Conservation (phyloP, 2,888 invertebrate genomes). For the Yponomeuta cagnagella region DNA sequence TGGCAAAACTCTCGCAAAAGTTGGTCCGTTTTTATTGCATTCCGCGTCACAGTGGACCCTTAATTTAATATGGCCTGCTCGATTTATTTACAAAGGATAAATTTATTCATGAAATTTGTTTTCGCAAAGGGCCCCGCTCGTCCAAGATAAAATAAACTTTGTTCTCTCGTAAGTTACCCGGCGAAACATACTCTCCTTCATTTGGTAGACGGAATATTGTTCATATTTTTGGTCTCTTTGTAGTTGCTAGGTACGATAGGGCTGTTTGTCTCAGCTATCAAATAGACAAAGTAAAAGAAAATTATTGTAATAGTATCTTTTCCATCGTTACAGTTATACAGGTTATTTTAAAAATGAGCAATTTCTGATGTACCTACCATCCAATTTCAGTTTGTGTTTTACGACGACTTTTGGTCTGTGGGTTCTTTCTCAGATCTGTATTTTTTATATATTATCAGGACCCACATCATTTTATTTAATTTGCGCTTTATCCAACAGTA, state of each 20-base stretch:
- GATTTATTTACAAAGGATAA: slow-evolving; percentile 74
- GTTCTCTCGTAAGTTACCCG: slow-evolving; percentile 52
- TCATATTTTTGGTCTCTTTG: slow-evolving; percentile 12
- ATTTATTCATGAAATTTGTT: slow-evolving; percentile 75
- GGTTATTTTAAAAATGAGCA: no score
- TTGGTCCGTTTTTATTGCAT: slow-evolving; percentile 44
- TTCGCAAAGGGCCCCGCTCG: slow-evolving; percentile 46
- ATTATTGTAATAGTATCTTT: no score
- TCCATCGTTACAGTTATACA: no score
- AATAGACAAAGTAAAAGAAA: no score
- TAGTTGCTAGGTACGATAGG: not conserved
- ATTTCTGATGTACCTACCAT: no score
- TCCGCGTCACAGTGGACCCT: slow-evolving; percentile 48
- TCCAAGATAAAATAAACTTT: slow-evolving; percentile 56
- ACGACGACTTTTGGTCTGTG: no score
- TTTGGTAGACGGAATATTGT: slow-evolving; percentile 35
- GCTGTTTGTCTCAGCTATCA: no score
- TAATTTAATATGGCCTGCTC: slow-evolving; percentile 68
- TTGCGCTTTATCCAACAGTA: no score
- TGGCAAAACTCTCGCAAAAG: not conserved
- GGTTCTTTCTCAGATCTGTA: no score
- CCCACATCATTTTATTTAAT: no score
- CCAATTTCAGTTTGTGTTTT: no score
- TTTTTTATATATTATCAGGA: no score
- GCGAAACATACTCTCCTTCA: slow-evolving; percentile 30